Evolutionary conservation across 2,797 vertebrate genomes (phyloP).

Genomic region (Sebastolobus altivelis): DNA sequence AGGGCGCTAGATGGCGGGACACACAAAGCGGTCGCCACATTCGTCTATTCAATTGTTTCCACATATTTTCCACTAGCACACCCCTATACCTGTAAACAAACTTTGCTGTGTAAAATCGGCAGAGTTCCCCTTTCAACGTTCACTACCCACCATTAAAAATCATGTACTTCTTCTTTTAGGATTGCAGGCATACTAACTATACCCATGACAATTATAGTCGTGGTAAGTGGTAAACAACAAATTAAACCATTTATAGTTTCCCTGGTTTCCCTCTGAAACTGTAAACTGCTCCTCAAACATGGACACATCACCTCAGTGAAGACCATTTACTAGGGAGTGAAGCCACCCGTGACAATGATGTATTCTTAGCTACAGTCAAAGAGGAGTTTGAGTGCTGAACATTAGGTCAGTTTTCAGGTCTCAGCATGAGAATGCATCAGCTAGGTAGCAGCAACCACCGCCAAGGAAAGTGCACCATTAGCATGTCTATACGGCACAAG

Average conservation of each 20-base stretch:
- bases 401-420: conserved; percentile 50
- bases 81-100: not conserved
- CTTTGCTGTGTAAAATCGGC: not conserved
- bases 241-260: conserved; percentile 9
- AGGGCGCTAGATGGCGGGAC: too few species aligned
- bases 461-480: conserved; percentile 67
- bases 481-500: conserved; percentile 64
- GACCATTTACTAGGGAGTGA: conserved; percentile 8
- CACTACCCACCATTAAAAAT: not conserved
- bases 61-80: not conserved
- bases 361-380: conserved; percentile 9
- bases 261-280: conserved; percentile 13
- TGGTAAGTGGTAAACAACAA: conserved; percentile 9
- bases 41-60: not conserved
- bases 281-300: conserved; percentile 14
- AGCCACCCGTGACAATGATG: not conserved
- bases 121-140: not conserved
- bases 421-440: conserved; percentile 29
- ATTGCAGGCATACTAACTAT: not conserved
- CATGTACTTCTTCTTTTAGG: not conserved
- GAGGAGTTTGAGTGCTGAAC: conserved; percentile 20
- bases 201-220: conserved; percentile 1
- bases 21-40: too few species aligned
- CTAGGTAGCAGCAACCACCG: conserved; percentile 34
- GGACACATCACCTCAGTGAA: not conserved